Base-by-base conservation (phyloP, 2,113 vertebrate genomes). In the Callospermophilus lateralis region DNA sequence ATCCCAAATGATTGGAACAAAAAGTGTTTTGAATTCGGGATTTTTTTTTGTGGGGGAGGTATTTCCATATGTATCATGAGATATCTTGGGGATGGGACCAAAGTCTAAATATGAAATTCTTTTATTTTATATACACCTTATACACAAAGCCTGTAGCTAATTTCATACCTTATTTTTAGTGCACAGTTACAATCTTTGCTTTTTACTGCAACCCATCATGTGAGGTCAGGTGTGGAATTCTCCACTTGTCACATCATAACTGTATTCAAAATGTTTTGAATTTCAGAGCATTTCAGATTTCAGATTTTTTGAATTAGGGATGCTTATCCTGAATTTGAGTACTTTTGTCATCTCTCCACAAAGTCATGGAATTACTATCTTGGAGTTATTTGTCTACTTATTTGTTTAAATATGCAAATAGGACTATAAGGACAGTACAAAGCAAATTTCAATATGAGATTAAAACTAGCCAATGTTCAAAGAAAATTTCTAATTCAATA, bases 391-490 rank as follows among this genome's bases (percentile, higher is more conserved):
- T 70, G 45, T 89, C n/a, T 84, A 70, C 22, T 53, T 63, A 67
- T 0, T 87, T 83, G 86, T 39, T 55, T 80, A 90, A 97, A 77
- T 84, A 87, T 86, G 20, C 12, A 89, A 92, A 84, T 80, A 79
- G 1, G 80, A 26, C 17, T 72, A 1, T n/a, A 93, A 84, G 28
- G 58, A 91, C 30, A 92, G n/a, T 32, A 48, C 15, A 90, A 84
- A 97, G 15, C 1, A 90, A 76, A 90, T 24, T 37, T 88, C 45
- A 78, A 10, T 16, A 92, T 78, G 65, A 81, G 42, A 68, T 84
- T 93, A 67, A 93, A 74, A 93, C 73, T 15, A 88, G 16, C 13
- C 6, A 45, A 55, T 77, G 20, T 63, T 89, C 10, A 61, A 12
- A 42, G 20, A 79, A 61, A 87, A 63, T 8, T 86, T 97, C 17